A percentile compares a stretch with the other conserved stretches of the same genome.
phyloP scores from a whole-genome alignment of 2,888 invertebrate species.

The Heliothis peltigera region DNA sequence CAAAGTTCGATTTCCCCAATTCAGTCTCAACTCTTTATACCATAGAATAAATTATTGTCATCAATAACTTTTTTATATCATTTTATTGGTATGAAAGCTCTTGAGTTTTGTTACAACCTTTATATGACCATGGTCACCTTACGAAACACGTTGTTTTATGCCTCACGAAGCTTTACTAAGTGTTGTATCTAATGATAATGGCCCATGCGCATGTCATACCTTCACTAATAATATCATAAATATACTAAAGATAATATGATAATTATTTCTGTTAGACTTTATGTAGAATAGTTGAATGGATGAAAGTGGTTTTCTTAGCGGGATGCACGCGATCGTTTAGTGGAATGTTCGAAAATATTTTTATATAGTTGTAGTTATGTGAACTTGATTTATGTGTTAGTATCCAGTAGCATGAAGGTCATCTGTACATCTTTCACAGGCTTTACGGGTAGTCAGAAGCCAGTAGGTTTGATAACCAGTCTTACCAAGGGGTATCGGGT shows the following conservation, averaged over 20 bases:
- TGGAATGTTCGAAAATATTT: slow-evolving; percentile 7
- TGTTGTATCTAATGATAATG: slow-evolving; percentile 72
- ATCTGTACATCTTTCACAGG: no score
- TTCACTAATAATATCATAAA: slow-evolving; percentile 64
- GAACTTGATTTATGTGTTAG: neutral
- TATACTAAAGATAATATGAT: slow-evolving; percentile 61
- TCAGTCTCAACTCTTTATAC: slow-evolving; percentile 20
- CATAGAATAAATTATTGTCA: slow-evolving; percentile 84
- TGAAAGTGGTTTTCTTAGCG: slow-evolving; percentile 50
- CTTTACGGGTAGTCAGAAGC: no score
- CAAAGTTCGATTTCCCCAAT: slow-evolving; percentile 11
- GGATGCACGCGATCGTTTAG: slow-evolving; percentile 27
- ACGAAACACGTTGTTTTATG: slow-evolving; percentile 73
- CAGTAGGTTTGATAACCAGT: no score
- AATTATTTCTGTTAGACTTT: slow-evolving; percentile 59
- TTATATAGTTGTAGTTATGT: neutral
- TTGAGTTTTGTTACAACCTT: slow-evolving; percentile 79
- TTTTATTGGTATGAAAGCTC: slow-evolving; percentile 85
- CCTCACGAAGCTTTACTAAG: slow-evolving; percentile 65
- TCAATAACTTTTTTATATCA: slow-evolving; percentile 86
- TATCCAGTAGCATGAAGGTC: neutral
- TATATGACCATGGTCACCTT: slow-evolving; percentile 70
- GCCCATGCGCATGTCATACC: slow-evolving; percentile 58
- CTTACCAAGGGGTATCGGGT: no score
- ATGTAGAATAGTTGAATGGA: slow-evolving; percentile 35